Percentiles rank a stretch among this genome's conserved stretches.
These are phyloP conservation scores for Scolopax rusticola DNA, from an alignment of 2,797 vertebrate species.

Conservation along the genomic window DNA sequence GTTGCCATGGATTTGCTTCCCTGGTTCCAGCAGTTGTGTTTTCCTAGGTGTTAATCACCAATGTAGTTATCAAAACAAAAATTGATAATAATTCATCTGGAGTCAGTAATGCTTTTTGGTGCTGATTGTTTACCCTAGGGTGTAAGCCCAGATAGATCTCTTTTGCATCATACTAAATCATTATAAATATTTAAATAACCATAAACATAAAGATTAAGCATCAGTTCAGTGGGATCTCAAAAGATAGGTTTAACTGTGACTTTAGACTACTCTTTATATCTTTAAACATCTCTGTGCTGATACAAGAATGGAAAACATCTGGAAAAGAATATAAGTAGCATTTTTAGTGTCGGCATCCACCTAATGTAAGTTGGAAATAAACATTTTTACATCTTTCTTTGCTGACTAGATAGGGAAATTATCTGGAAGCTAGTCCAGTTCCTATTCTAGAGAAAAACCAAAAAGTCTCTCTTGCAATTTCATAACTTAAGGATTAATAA, in stretches of 20 bases:
- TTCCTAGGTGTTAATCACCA: constrained; percentile 16
- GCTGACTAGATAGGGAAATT: not conserved
- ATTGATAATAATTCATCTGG: constrained; percentile 14
- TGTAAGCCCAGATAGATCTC: not conserved
- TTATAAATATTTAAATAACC: not conserved
- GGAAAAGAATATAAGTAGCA: not conserved
- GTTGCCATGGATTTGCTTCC: constrained; percentile 28
- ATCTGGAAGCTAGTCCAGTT: not conserved
- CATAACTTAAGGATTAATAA: not conserved
- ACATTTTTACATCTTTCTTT: not conserved
- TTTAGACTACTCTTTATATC: not conserved
- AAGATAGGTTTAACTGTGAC: not conserved
- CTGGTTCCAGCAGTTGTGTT: not conserved
- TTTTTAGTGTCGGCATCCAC: not conserved
- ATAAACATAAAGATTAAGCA: not conserved
- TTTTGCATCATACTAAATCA: not conserved
- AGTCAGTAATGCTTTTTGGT: constrained; percentile 11
- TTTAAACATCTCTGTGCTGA: not conserved
- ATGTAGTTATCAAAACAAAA: constrained; percentile 27
- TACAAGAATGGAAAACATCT: not conserved
- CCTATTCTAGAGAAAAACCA: not conserved
- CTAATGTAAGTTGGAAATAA: not conserved
- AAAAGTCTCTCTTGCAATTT: not conserved
- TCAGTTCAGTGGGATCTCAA: not conserved
- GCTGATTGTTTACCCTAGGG: not conserved